Evolutionary conservation across 2,888 invertebrate species (phyloP), one percentile per base, ranked within the genome.

Genomic region (Drosophila seclusa): DNA sequence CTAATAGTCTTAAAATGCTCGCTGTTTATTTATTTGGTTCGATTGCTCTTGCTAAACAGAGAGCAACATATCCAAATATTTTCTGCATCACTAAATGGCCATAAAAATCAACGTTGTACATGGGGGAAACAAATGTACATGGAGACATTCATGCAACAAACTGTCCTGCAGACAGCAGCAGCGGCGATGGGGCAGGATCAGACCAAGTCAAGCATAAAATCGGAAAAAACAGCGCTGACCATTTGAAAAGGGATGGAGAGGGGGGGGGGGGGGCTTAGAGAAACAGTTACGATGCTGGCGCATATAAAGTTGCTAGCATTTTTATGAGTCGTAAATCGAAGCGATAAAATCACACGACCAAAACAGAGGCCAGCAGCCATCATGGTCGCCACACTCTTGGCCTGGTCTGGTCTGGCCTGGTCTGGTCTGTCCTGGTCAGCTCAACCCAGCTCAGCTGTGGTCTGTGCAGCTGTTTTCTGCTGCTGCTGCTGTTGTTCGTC

Each of bases 311-410:
- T 73, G 74, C 85, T 78, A 89, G 89, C 75, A 87, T 84, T 87
- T 87, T 87, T 89, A 87, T 90, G 90, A 87, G 89, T 89, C 91
- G 90, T 90, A 87, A 90, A 87, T 87, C 91, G 91, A 90, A 90
- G 83, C 88, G 87, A 87, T 87, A 87, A 87, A 87, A 87, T 87
- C 87, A 78, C 76, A 85, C 73, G 74, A 81, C 80, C 76, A 74
- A 83, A 87, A 86, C 88, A 82, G 87, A 77, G 74, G 48, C 59
- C 66, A 58, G 13, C 36, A 54, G 63, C 45, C 61, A 55, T 65
- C 34, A 53, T 72, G 64, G 24, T 27, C 21, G 42, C 34, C 59
- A 61, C 54, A 36, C 52, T 68, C 60, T 70, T 54, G 40, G 73
- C 27, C 58, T 32, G 58, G 40, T 31, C 54, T 38, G 60, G 31